phyloP scores from a whole-genome alignment of 2,113 vertebrate species.

The Muntiacus muntjak region DNA sequence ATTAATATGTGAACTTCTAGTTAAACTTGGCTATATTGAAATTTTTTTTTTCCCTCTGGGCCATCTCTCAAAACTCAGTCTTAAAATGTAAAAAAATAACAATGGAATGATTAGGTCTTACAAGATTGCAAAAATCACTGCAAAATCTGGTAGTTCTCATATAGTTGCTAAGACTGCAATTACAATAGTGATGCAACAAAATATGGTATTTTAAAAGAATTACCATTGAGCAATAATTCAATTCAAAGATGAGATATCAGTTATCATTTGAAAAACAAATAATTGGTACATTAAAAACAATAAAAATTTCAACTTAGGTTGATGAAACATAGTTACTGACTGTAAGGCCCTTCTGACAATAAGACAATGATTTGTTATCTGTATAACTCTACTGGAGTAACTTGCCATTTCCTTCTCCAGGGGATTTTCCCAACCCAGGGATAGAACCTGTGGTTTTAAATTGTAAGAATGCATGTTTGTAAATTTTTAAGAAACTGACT shows the following conservation, averaged over 20 bases:
- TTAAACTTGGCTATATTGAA: neutral
- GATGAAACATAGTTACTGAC: neutral
- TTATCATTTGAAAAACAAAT: slow-evolving; percentile 19
- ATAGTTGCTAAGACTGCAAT: neutral
- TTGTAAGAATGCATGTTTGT: neutral
- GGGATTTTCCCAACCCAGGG: neutral
- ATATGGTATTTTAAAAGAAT: neutral
- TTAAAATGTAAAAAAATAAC: neutral
- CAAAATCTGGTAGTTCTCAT: neutral
- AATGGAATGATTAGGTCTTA: neutral
- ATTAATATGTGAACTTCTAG: neutral
- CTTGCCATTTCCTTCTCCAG: neutral
- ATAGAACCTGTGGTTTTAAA: neutral
- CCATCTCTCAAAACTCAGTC: neutral
- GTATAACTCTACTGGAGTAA: neutral
- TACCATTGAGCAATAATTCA: neutral
- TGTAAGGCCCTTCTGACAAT: neutral
- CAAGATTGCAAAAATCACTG: neutral
- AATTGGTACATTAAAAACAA: neutral
- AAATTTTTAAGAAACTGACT: neutral
- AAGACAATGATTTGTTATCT: neutral
- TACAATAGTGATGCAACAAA: neutral
- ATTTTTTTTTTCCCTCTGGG: neutral
- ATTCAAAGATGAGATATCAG: neutral
- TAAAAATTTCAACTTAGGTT: neutral